phyloP scores from a whole-genome alignment of 2,113 vertebrate species.

The Centropus unirufus region DNA sequence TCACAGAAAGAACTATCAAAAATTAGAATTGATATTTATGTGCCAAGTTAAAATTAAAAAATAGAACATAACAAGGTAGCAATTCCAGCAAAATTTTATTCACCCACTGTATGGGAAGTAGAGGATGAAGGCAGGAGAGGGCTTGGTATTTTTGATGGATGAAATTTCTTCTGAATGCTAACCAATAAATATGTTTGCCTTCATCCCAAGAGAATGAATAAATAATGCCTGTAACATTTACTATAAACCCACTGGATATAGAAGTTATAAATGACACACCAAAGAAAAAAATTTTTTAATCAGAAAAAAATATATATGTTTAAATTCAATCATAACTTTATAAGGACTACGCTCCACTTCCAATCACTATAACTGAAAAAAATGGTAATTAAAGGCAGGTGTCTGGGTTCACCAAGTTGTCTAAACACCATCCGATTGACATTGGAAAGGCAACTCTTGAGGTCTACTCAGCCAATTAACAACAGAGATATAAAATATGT shows the following conservation, averaged over 20 bases:
- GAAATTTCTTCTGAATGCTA: neutral
- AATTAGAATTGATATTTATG: neutral
- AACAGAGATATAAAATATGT: neutral
- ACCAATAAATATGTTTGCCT: neutral
- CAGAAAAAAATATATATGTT: neutral
- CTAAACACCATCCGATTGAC: neutral
- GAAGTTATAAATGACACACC: neutral
- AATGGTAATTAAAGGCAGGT: neutral
- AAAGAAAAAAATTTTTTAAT: neutral
- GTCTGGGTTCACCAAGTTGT: neutral
- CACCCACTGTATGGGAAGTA: neutral
- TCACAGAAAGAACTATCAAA: neutral
- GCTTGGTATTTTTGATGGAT: neutral
- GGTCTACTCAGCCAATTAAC: neutral
- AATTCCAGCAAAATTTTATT: neutral
- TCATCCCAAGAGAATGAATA: neutral
- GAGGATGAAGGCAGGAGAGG: neutral
- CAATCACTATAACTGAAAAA: neutral
- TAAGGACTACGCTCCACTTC: neutral
- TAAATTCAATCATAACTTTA: neutral
- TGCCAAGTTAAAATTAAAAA: neutral
- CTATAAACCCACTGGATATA: neutral
- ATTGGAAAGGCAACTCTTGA: neutral
- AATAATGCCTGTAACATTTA: neutral
- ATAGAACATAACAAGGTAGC: neutral